Evolutionary conservation across 2,113 vertebrate species (phyloP), one percentile per base, ranked within the genome.

Genomic region (Delphinapterus leucas): DNA sequence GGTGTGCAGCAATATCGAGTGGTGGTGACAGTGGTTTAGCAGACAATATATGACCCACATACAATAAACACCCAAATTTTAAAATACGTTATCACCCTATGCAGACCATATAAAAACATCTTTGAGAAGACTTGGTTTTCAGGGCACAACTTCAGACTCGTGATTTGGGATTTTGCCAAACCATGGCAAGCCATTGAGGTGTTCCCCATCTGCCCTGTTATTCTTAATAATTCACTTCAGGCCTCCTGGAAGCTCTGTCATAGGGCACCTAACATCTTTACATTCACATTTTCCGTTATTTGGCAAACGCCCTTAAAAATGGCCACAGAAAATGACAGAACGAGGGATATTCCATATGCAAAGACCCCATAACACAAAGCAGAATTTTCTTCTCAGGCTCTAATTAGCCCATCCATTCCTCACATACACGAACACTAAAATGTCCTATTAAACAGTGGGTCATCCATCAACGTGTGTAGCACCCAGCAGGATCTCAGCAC

Each of bases 371-470:
- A 93, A 94, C 41, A 92, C 77, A 84, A 95, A 97, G 76, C 70
- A 41, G 70, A 94, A 95, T 95, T 13, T 98, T 98, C 97, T 98
- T 98, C 93, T 95, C 98, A 98, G 96, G 95, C 97, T 98, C 98
- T 98, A 98, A 98, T 98, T 98, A 99, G 98, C 92, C 98, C 97
- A 97, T 90, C 97, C 96, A 92, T 91, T 97, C 76, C 96, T 98
- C 97, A 98, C 90, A 98, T 82, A 97, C 96, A 96, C 94, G 70
- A 97, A 95, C 89, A 93, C 80, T 88, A 95, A 95, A 96, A 95
- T 96, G 92, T 95, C 86, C 97, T 93, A 98, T 98, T 98, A 98
- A 98, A 98, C 98, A 98, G 98, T 97, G 60, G 98, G 98, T 95
- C 97, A 98, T 98, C 98, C 97, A 98, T 98, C 98, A 98, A 98